Conservation (phyloP, 1,140 invertebrate genomes). For the Magallana angulata region DNA sequence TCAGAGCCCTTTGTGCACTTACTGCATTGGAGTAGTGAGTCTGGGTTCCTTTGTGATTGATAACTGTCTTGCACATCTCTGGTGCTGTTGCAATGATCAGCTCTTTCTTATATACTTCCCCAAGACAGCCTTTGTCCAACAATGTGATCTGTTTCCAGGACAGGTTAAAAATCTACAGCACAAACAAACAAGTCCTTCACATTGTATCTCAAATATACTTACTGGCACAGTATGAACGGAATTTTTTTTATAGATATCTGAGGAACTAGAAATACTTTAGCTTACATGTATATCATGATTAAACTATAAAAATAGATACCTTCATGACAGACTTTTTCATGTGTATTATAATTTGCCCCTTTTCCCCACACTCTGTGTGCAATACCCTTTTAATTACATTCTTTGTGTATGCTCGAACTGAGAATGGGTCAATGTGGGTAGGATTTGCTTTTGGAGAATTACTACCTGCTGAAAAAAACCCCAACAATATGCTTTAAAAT, state of each 20-base stretch:
- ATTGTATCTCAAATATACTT: neutral
- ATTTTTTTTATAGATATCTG: too few species aligned
- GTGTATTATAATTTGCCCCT: constrained; percentile 22
- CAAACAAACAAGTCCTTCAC: neutral
- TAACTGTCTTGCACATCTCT: constrained; percentile 47
- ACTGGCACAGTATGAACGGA: neutral
- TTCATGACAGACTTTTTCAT: constrained; percentile 37
- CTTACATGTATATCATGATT: too few species aligned
- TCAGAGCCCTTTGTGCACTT: neutral
- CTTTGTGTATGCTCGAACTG: constrained; percentile 38
- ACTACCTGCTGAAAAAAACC: neutral
- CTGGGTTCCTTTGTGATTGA: neutral
- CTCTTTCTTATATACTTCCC: constrained; percentile 53
- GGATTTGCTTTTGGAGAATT: neutral
- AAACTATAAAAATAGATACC: neutral
- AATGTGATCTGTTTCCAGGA: constrained; percentile 61
- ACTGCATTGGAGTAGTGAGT: neutral
- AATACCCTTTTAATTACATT: constrained; percentile 12
- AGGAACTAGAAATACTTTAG: too few species aligned
- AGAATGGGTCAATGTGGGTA: constrained; percentile 35
- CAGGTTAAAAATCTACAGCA: constrained; percentile 56
- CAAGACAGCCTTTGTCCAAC: constrained; percentile 52
- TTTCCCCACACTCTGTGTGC: constrained; percentile 37
- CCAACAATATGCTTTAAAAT: neutral
- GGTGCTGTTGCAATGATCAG: constrained; percentile 52